Evolutionary conservation across 2,888 invertebrate genomes (phyloP).

Genomic region (Heliconius ismenius): DNA sequence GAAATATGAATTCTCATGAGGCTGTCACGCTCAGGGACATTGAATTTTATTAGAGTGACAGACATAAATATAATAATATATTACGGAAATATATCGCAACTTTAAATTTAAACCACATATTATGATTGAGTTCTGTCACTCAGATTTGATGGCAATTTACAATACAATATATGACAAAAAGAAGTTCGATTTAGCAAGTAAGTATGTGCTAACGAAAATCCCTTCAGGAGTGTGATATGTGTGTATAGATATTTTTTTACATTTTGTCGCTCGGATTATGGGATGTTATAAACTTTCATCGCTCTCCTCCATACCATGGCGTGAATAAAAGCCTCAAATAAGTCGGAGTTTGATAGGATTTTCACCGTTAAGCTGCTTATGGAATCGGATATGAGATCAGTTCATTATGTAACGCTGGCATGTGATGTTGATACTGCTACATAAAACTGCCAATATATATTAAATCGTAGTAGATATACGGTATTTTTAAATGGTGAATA

Average conservation of each 20-base stretch:
- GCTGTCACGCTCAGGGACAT: background rate
- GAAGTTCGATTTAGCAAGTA: background rate
- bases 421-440: slow-evolving; percentile 5
- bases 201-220: background rate
- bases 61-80: background rate
- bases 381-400: slow-evolving; percentile 17
- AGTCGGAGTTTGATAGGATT: slow-evolving; percentile 33
- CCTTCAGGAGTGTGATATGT: background rate
- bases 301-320: slow-evolving; percentile 4
- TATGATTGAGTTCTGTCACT: too few species aligned
- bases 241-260: background rate
- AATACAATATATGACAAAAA: background rate
- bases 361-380: slow-evolving; percentile 28
- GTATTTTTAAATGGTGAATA: background rate
- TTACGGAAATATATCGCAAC: background rate
- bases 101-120: background rate
- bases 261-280: slow-evolving; percentile 20
- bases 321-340: slow-evolving; percentile 24
- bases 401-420: slow-evolving; percentile 18
- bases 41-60: slow-evolving; percentile 7
- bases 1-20: slow-evolving; percentile 15
- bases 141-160: too few species aligned
- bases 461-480: background rate
- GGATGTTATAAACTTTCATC: slow-evolving; percentile 26
- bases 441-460: background rate